phyloP scores from a whole-genome alignment of 2,888 invertebrate genomes.

The Lasioglossum morio region DNA sequence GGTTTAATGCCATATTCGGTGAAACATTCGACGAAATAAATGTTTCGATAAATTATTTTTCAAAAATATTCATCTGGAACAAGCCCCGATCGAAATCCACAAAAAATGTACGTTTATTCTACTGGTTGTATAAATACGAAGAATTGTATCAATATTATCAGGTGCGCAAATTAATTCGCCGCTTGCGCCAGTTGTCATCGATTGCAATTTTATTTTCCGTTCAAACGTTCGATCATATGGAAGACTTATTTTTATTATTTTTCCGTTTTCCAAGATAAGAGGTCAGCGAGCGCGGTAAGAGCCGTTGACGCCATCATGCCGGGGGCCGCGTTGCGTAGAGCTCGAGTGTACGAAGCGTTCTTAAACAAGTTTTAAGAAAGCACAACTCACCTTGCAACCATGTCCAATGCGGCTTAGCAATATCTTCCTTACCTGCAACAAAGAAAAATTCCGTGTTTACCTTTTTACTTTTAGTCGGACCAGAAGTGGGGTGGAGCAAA shows the following conservation, averaged over 20 bases:
- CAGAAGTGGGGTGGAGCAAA: background rate
- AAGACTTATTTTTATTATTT: no score
- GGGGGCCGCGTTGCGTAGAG: background rate
- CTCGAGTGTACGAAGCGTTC: slow-evolving; percentile 16
- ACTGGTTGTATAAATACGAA: background rate
- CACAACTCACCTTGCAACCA: slow-evolving; percentile 84
- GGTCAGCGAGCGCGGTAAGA: background rate
- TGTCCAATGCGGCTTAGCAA: slow-evolving; percentile 84
- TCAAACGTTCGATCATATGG: background rate
- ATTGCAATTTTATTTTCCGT: background rate
- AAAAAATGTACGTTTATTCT: background rate
- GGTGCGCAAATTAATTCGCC: background rate
- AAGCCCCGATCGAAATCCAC: background rate
- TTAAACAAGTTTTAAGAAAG: slow-evolving; percentile 58
- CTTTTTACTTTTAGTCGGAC: background rate
- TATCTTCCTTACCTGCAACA: slow-evolving; percentile 84
- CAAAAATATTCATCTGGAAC: background rate
- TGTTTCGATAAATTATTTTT: background rate
- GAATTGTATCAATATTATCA: background rate
- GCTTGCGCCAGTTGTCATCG: background rate
- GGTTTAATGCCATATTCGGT: background rate
- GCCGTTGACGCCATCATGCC: background rate
- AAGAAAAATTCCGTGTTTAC: slow-evolving; percentile 51
- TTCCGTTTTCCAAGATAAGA: background rate
- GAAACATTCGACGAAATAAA: background rate